A percentile compares a stretch with the other conserved stretches of the same genome.
Evolutionary conservation across 2,797 vertebrate species (phyloP).

Genomic region (Alca torda): DNA sequence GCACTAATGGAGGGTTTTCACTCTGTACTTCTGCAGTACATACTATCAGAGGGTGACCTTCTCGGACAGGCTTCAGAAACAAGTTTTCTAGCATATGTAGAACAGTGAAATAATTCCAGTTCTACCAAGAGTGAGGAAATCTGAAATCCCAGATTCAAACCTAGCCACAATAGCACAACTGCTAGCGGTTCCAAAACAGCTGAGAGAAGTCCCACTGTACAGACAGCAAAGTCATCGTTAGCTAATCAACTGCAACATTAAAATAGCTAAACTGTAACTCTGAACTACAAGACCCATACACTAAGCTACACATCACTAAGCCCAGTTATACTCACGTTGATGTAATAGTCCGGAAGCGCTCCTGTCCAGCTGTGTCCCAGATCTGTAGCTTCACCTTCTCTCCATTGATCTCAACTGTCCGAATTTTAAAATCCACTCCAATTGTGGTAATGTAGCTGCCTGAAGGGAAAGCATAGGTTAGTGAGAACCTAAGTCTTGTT

Average conservation of each 20-base stretch:
- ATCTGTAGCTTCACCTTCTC: constrained; percentile 99
- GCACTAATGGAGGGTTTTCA: neutral
- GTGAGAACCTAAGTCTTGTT: neutral
- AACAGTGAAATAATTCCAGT: neutral
- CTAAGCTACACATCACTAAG: neutral
- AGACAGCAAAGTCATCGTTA: neutral
- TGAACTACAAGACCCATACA: neutral
- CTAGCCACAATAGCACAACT: neutral
- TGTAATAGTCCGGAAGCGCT: constrained; percentile 97
- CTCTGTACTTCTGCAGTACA: neutral
- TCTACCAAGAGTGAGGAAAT: neutral
- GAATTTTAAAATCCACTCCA: constrained; percentile 98
- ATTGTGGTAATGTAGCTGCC: constrained; percentile 99
- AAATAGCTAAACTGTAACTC: neutral
- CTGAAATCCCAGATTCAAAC: neutral
- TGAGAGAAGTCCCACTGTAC: neutral
- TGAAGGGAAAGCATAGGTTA: constrained; percentile 44
- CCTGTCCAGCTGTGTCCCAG: constrained; percentile 98
- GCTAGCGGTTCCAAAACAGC: fast-evolving
- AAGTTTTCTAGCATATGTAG: neutral
- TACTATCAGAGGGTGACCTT: neutral
- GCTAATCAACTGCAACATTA: neutral
- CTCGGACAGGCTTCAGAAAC: neutral
- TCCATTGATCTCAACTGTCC: constrained; percentile 97
- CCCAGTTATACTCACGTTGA: constrained; percentile 88